phyloP scores from a whole-genome alignment of 2,797 vertebrate species.

The Percopsis omiscomaycus region DNA sequence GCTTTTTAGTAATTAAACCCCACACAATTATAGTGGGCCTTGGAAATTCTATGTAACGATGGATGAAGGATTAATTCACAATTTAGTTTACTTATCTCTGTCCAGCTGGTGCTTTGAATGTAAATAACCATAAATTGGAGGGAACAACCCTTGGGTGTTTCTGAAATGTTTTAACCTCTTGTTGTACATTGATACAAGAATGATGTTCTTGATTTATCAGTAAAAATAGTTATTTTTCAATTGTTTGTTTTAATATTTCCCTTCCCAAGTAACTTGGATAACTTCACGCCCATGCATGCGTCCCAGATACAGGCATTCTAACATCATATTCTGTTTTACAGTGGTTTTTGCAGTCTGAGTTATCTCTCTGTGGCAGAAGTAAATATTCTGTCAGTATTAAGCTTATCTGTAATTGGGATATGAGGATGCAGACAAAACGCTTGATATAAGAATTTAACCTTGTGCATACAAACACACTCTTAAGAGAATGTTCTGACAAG shows the following conservation, averaged over 20 bases:
- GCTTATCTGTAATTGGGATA: not conserved
- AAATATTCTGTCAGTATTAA: not conserved
- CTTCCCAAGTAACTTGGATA: not conserved
- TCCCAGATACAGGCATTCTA: not conserved
- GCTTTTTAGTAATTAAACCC: conserved; percentile 68
- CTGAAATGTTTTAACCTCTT: not conserved
- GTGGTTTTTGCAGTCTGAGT: not conserved
- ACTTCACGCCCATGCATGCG: not conserved
- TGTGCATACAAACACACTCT: conserved; percentile 16
- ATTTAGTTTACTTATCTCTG: conserved; percentile 70
- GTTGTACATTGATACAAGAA: no score
- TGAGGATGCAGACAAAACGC: conserved; percentile 18
- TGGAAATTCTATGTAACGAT: conserved; percentile 54
- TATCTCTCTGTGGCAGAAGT: not conserved
- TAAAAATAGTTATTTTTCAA: not conserved
- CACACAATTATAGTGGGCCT: conserved; percentile 62
- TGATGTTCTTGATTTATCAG: no score
- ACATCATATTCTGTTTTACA: not conserved
- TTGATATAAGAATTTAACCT: not conserved
- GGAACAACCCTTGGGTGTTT: conserved; percentile 26
- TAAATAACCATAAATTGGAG: conserved; percentile 66
- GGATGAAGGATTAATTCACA: conserved; percentile 60
- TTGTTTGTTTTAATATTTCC: not conserved
- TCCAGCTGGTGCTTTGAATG: conserved; percentile 72
- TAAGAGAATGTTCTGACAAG: not conserved